phyloP scores from a whole-genome alignment of 2,797 vertebrate species.

The Acestrorhynchus altus region DNA sequence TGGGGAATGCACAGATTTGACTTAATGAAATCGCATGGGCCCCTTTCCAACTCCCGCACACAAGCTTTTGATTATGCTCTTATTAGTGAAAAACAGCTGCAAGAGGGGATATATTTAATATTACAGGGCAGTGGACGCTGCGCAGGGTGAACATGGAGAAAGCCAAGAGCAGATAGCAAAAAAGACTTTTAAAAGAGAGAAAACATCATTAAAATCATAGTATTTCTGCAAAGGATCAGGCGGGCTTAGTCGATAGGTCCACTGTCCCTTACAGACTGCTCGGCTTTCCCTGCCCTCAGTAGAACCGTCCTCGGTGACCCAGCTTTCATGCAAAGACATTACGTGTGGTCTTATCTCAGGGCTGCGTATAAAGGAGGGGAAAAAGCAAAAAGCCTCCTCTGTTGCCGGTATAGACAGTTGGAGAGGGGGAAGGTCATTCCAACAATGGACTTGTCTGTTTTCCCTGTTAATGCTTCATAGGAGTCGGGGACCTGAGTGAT shows the following conservation, averaged over 20 bases:
- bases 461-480: constrained; percentile 25
- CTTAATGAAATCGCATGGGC: constrained; percentile 57
- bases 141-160: not conserved
- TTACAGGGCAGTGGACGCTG: not conserved
- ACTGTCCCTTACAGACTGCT: not conserved
- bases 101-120: constrained; percentile 18
- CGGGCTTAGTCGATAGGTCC: not conserved
- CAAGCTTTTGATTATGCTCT: constrained; percentile 31
- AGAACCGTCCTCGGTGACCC: not conserved
- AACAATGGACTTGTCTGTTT: not conserved
- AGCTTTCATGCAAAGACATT: not conserved
- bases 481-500: constrained; percentile 12
- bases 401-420: not conserved
- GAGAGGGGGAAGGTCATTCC: constrained; percentile 13
- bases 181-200: no score
- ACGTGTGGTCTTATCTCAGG: constrained; percentile 2
- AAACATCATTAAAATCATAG: not conserved
- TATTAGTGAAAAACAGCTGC: constrained; percentile 17
- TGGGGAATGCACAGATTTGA: constrained; percentile 10
- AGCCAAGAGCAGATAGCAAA: no score
- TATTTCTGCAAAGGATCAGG: not conserved
- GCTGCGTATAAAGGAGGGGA: not conserved
- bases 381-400: constrained; percentile 38
- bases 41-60: constrained; percentile 1
- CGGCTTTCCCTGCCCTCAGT: not conserved